Evolutionary conservation across 2,113 vertebrate species (phyloP).

Genomic region (Peucedramus taeniatus): DNA sequence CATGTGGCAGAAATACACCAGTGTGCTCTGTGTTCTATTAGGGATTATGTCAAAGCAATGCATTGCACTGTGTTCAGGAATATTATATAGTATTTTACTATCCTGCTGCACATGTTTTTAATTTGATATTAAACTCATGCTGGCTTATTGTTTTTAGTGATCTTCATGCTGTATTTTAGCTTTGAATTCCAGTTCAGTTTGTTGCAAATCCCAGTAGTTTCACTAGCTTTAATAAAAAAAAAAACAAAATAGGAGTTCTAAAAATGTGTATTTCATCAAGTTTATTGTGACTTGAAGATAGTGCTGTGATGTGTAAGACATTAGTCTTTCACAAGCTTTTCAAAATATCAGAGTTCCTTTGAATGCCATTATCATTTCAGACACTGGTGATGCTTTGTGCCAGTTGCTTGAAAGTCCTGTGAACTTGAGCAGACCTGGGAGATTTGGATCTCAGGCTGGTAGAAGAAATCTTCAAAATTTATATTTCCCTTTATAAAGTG

Average conservation of each 20-base stretch:
- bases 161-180: slow-evolving; percentile 50
- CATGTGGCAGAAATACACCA: slow-evolving; percentile 10
- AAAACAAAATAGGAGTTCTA: background rate
- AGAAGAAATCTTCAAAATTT: background rate
- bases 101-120: slow-evolving; percentile 59
- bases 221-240: background rate
- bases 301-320: background rate
- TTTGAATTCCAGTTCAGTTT: slow-evolving; percentile 49
- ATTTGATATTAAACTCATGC: slow-evolving; percentile 55
- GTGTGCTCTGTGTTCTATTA: slow-evolving; percentile 21
- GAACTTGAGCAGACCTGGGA: background rate
- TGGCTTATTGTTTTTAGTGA: slow-evolving; percentile 66
- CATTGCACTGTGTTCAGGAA: background rate
- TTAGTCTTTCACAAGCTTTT: background rate
- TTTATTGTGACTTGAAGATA: background rate
- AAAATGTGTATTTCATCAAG: background rate
- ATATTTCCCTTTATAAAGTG: background rate
- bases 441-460: background rate
- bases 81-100: slow-evolving; percentile 43
- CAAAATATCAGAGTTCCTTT: background rate
- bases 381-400: background rate
- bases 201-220: slow-evolving; percentile 30
- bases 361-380: background rate
- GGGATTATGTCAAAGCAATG: slow-evolving; percentile 40
- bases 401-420: background rate